Conservation (phyloP, 2,797 vertebrate species). For the Notoglanidium macrostoma region DNA sequence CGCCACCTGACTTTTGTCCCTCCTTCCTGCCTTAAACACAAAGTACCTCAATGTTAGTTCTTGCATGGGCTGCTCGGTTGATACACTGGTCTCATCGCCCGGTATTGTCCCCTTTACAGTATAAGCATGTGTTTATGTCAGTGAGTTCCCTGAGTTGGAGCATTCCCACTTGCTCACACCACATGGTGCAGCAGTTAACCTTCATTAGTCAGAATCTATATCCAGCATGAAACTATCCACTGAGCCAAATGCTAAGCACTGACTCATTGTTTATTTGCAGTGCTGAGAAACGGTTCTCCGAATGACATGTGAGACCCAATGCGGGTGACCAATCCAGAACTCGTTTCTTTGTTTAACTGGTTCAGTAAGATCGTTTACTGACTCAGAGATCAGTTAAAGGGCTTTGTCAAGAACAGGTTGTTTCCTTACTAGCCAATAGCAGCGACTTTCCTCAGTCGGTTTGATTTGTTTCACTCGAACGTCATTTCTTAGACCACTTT, state of each 20-base stretch:
- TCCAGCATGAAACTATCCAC: slow-evolving; percentile 20
- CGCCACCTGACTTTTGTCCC: not conserved
- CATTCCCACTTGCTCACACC: not conserved
- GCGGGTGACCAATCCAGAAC: not conserved
- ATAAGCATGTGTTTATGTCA: not conserved
- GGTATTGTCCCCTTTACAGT: slow-evolving; percentile 7
- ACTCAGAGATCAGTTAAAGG: not conserved
- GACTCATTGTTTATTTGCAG: slow-evolving; percentile 49
- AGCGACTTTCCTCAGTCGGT: not conserved
- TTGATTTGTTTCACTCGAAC: not conserved
- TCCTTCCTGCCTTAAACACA: slow-evolving; percentile 4
- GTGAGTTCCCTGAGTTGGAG: slow-evolving; percentile 4
- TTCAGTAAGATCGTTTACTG: slow-evolving; percentile 12
- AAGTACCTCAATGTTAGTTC: not conserved
- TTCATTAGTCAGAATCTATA: slow-evolving; percentile 42
- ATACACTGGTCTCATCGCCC: not conserved
- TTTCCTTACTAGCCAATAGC: not conserved
- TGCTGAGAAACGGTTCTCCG: slow-evolving; percentile 11
- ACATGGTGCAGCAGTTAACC: slow-evolving; percentile 36
- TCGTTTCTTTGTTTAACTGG: slow-evolving; percentile 19
- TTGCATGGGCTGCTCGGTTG: not conserved
- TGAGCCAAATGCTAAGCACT: slow-evolving; percentile 26
- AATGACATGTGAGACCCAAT: not conserved
- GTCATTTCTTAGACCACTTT: not conserved
- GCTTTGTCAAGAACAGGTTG: not conserved